Evolutionary conservation across 2,888 invertebrate species (phyloP), one percentile per base, ranked within the genome.

Genomic region (Deilephila elpenor): DNA sequence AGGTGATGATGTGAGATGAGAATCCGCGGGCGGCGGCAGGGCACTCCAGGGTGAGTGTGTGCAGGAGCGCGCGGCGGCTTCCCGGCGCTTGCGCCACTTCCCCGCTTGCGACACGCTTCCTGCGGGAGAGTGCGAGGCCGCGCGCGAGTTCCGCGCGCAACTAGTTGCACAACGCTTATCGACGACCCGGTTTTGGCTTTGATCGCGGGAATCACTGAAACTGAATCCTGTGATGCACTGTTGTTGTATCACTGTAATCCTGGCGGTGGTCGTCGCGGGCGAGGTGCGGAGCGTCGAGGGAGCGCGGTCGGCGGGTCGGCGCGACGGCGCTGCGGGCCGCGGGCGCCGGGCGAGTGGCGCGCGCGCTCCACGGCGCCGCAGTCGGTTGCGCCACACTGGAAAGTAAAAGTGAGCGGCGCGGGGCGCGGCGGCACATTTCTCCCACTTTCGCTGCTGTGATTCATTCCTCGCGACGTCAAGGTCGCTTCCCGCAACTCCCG

Each of bases 401-500:
- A 94, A 95, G 94, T 94, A 94, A 94, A 94, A 93, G 93, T 94
- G 90, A 93, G 90, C 87, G 91, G 92, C 89, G 92, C 91, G 90
- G 91, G 91, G 91, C 90, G 91, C 89, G 92, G 87, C 86, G 86
- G 84, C 86, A 89, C 94, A 93, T 94, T 94, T 94, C 94, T 94
- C 93, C 95, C 94, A 95, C 94, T 95, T 94, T 94, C 94, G 92
- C 93, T 90, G 90, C 86, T 80, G 92, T 93, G 93, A 93, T 92
- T 93, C 93, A 89, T 82, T 88, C 86, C 83, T 82, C 87, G n/a
- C 56, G 85, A 79, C 88, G 87, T 88, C 93, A 93, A 93, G 94
- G 93, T 93, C 93, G 91, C 89, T 89, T 90, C 93, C 92, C 89
- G 90, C 86, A 84, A 87, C 86, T 91, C 90, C 91, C 88, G 90